A percentile compares a stretch with the other conserved stretches of the same genome.
phyloP scores from a whole-genome alignment of 2,888 invertebrate genomes.

The Noctua comes region DNA sequence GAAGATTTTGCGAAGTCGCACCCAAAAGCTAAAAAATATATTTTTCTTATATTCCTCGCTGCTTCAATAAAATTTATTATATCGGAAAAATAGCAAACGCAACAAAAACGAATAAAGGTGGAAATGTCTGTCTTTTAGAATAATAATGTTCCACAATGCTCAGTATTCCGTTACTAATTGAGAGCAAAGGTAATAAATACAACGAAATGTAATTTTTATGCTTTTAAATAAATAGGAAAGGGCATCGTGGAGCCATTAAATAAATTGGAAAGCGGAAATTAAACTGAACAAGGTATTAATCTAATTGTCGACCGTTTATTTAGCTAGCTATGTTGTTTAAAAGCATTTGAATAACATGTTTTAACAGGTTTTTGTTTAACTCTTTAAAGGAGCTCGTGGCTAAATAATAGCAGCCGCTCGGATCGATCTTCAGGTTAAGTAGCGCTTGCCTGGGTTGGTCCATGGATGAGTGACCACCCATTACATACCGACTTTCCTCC shows the following conservation, averaged over 20 bases:
- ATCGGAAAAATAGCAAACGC: not conserved
- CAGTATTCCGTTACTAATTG: slow-evolving; percentile 44
- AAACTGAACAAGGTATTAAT: slow-evolving; percentile 61
- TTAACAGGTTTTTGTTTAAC: slow-evolving; percentile 7
- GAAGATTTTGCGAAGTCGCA: not conserved
- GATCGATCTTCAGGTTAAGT: too few species aligned
- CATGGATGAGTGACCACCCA: not conserved
- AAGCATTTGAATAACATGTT: slow-evolving; percentile 47
- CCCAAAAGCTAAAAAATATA: not conserved
- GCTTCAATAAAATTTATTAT: not conserved
- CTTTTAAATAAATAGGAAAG: slow-evolving; percentile 61
- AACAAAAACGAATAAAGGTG: not conserved
- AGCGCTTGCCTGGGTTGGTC: not conserved
- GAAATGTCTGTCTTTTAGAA: slow-evolving; percentile 15
- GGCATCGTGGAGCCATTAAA: slow-evolving; percentile 56
- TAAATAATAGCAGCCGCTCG: too few species aligned
- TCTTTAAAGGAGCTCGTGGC: too few species aligned
- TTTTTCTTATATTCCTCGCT: too few species aligned
- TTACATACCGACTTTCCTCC: too few species aligned
- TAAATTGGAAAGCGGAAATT: slow-evolving; percentile 64
- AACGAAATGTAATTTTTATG: slow-evolving; percentile 57
- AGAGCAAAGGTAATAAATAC: slow-evolving; percentile 49
- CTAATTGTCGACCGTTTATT: slow-evolving; percentile 57
- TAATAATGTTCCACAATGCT: slow-evolving; percentile 16
- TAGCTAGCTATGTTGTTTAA: slow-evolving; percentile 26